Base-by-base conservation (phyloP, 2,113 vertebrate species). In the Cyanocitta stelleri region DNA sequence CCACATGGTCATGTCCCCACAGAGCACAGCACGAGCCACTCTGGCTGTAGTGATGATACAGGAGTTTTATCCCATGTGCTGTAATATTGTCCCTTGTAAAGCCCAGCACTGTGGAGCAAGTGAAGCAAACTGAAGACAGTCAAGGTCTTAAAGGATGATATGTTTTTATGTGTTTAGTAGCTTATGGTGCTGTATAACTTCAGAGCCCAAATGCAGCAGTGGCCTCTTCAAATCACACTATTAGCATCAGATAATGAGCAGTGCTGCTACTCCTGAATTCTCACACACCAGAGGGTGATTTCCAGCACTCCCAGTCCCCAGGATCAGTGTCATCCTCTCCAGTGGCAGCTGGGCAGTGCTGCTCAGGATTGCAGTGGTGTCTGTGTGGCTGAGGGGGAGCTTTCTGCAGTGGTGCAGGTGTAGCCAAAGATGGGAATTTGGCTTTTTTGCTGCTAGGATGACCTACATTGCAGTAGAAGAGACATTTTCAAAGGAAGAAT, bases 11-110 rank as follows among this genome's bases (percentile, higher is more conserved):
- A 0, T 3, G 4, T 85, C 72, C 55, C 46, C 48, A 6, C 1
- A 0, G n/a, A 80, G 82, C 72, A 44, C 67, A 66, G 67, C 67
- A 58, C 0, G 0, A 89, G 76, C 68, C 63, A 4, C 59, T 61
- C 44, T 22, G 79, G 64, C 90, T 81, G 61, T 2, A 26, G 49
- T 7, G 35, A 66, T 46, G 74, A 62, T 9, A 33, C 85, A 86
- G 88, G 56, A 82, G 22, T 56, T 95, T 92, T 84, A 93, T 63
- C 84, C 49, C 91, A 41, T 10, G 52, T 43, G 44, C 95, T 90
- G 87, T 15, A 76, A 86, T 52, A 41, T 18, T 33, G 68, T 51
- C 58, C 83, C 93, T 89, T 85, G 63, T 85, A 93, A 95, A 94
- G 80, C 33, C 2, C 54, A 75, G 90, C 87, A 11, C 73, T 80